These are phyloP conservation scores for Chiloscyllium punctatum DNA, from an alignment of 2,797 vertebrate genomes.

Conservation along the genomic window DNA sequence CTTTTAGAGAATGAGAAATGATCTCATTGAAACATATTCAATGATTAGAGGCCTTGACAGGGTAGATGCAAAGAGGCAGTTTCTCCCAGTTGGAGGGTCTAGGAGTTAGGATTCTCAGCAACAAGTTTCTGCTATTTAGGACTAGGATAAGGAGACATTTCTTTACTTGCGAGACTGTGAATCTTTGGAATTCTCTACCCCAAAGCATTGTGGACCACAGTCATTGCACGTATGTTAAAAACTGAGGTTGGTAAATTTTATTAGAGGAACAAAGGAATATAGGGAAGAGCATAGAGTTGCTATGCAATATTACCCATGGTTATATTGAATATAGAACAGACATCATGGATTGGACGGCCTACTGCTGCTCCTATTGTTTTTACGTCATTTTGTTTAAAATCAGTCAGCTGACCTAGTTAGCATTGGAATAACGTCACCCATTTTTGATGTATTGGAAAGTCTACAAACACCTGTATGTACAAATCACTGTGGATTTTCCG, in stretches of 20 bases:
- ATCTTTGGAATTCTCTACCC: background rate
- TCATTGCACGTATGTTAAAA: background rate
- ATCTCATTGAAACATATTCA: background rate
- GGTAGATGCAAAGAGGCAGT: background rate
- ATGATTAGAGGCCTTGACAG: background rate
- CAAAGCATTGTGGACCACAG: background rate
- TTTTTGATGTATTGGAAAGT: background rate
- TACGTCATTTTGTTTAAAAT: background rate
- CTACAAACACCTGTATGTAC: background rate
- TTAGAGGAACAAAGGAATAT: background rate
- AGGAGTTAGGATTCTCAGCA: background rate
- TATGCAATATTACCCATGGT: background rate
- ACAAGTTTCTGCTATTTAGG: background rate
- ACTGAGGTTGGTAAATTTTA: background rate
- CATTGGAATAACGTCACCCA: background rate
- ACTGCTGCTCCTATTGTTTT: background rate
- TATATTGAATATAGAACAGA: background rate
- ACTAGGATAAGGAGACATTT: background rate
- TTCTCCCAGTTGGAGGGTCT: background rate
- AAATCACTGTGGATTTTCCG: background rate
- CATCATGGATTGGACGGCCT: background rate
- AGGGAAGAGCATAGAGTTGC: background rate
- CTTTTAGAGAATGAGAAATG: background rate
- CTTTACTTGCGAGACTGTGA: background rate
- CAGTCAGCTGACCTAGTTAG: background rate